A percentile compares a stretch with the other conserved stretches of the same genome.
Evolutionary conservation across 2,888 invertebrate species (phyloP).

Genomic region (Syrista parreyssii): DNA sequence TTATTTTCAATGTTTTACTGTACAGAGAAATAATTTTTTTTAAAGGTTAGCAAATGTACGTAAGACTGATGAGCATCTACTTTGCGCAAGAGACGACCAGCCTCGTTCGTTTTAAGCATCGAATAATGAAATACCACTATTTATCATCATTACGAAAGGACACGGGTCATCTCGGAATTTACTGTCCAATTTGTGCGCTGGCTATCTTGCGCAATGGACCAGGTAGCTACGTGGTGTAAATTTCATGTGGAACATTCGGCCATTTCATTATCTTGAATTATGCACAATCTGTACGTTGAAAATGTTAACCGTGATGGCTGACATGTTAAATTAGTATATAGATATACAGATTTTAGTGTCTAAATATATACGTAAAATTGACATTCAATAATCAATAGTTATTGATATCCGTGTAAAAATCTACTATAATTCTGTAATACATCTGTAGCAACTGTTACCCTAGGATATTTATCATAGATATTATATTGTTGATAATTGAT

Average conservation of each 20-base stretch:
- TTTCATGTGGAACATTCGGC: not conserved
- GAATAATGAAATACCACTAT: slow-evolving; percentile 32
- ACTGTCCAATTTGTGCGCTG: slow-evolving; percentile 40
- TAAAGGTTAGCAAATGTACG: slow-evolving; percentile 8
- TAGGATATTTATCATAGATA: no score
- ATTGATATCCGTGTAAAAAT: not conserved
- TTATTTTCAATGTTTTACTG: not conserved
- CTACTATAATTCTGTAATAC: no score
- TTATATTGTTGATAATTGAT: no score
- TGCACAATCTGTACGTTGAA: not conserved
- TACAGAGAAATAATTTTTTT: not conserved
- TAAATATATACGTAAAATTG: not conserved
- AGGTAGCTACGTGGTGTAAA: not conserved
- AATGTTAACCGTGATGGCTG: not conserved
- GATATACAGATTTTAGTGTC: not conserved
- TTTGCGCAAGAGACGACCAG: not conserved
- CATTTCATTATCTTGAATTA: not conserved
- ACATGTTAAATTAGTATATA: not conserved
- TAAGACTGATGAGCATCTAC: not conserved
- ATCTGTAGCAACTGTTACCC: no score
- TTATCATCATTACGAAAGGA: slow-evolving; percentile 46
- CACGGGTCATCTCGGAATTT: slow-evolving; percentile 44
- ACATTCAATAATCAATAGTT: not conserved
- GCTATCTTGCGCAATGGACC: slow-evolving; percentile 34
- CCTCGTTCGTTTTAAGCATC: slow-evolving; percentile 10